These are phyloP conservation scores for Drosophila bocqueti DNA, from an alignment of 1,140 invertebrate genomes.

Conservation along the genomic window DNA sequence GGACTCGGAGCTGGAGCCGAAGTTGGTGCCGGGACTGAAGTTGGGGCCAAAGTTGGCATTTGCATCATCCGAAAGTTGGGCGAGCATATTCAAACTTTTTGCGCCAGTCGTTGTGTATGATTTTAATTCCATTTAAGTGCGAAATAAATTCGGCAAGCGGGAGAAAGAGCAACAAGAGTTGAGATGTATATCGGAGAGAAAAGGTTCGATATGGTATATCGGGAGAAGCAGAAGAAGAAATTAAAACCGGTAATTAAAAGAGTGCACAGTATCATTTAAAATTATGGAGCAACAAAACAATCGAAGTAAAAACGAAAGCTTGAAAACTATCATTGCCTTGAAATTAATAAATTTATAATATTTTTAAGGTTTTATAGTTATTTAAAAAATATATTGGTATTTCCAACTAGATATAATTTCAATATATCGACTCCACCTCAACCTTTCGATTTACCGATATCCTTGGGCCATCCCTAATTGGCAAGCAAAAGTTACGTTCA, in stretches of 20 bases:
- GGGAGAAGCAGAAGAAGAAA: not conserved
- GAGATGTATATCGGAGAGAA: not conserved
- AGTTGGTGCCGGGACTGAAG: conserved; percentile 7
- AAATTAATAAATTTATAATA: too few relatives aligned
- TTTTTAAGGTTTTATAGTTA: not conserved
- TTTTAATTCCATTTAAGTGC: conserved; percentile 82
- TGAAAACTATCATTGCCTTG: not conserved
- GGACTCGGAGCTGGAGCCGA: conserved; percentile 24
- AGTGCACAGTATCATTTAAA: not conserved
- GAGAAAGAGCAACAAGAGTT: conserved; percentile 4
- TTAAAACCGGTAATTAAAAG: too few relatives aligned
- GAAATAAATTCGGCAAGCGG: conserved; percentile 22
- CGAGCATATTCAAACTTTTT: conserved; percentile 79
- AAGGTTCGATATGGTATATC: not conserved
- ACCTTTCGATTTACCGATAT: too few relatives aligned
- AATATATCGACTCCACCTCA: not conserved
- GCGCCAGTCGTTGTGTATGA: conserved; percentile 52
- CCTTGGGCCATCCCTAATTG: not conserved
- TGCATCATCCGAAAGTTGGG: conserved; percentile 70
- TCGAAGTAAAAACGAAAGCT: not conserved
- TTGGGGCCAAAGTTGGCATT: conserved; percentile 33
- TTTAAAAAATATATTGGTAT: not conserved
- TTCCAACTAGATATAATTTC: not conserved
- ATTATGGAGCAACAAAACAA: too few relatives aligned
- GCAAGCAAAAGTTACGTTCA: conserved; percentile 63